A percentile compares a stretch with the other conserved stretches of the same genome.
Conservation (phyloP, 2,113 vertebrate species). For the Chaetodon trifascialis region DNA sequence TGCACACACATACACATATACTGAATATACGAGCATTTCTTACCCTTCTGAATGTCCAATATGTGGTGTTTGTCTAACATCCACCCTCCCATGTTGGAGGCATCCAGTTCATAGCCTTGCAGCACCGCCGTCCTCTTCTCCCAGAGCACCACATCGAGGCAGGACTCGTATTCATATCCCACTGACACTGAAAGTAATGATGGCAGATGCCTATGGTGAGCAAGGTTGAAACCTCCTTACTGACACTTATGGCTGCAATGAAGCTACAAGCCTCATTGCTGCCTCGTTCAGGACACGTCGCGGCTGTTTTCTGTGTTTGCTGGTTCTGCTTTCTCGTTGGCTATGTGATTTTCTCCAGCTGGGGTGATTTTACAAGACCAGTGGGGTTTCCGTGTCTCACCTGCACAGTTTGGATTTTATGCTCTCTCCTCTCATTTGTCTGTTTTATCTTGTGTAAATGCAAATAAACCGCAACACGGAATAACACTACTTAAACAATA, state of each 20-base stretch:
- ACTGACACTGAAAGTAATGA: constrained; percentile 91
- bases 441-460: constrained; percentile 65
- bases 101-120: constrained; percentile 96
- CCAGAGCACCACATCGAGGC: constrained; percentile 95
- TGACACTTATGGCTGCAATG: constrained; percentile 61
- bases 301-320: constrained; percentile 25
- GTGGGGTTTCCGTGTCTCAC: constrained; percentile 60
- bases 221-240: constrained; percentile 50
- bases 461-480: constrained; percentile 44
- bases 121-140: constrained; percentile 94
- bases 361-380: constrained; percentile 67
- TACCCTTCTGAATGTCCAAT: constrained; percentile 95
- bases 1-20: constrained; percentile 19
- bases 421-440: constrained; percentile 55
- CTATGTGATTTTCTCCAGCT: constrained; percentile 67
- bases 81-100: constrained; percentile 97
- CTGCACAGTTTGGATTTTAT: constrained; percentile 61
- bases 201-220: constrained; percentile 54
- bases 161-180: constrained; percentile 98
- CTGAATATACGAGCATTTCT: constrained; percentile 58
- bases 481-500: constrained; percentile 53
- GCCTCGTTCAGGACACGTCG: constrained; percentile 36
- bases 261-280: constrained; percentile 28
- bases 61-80: constrained; percentile 95
- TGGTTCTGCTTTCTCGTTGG: constrained; percentile 30